phyloP scores from a whole-genome alignment of 2,113 vertebrate genomes.

The Argyrosomus japonicus region DNA sequence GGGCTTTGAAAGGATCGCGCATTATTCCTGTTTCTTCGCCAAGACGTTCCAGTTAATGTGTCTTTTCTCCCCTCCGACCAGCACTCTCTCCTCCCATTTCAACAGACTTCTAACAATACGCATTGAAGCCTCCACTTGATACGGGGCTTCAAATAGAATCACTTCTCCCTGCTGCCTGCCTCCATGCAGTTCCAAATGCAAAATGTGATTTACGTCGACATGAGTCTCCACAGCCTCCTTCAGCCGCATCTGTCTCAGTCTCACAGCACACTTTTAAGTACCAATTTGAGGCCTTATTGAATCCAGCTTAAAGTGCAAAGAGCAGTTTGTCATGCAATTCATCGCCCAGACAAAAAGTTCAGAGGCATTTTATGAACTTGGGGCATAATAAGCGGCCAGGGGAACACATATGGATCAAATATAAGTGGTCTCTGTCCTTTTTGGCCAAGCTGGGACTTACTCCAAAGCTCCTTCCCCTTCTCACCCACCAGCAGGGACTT shows the following conservation, averaged over 20 bases:
- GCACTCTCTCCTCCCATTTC: slow-evolving; percentile 58
- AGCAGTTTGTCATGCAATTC: slow-evolving; percentile 76
- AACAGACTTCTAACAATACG: slow-evolving; percentile 64
- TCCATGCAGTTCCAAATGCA: slow-evolving; percentile 57
- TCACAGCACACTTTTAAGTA: slow-evolving; percentile 70
- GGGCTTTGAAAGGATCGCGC: background rate
- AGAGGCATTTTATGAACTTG: slow-evolving; percentile 62
- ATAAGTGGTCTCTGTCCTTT: slow-evolving; percentile 44
- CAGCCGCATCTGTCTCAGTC: slow-evolving; percentile 69
- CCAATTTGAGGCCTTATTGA: slow-evolving; percentile 78
- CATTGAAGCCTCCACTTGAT: slow-evolving; percentile 58
- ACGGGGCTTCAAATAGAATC: slow-evolving; percentile 68
- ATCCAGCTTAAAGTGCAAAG: slow-evolving; percentile 69
- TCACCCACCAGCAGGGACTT: slow-evolving; percentile 45
- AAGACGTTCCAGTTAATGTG: slow-evolving; percentile 41
- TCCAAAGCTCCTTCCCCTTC: slow-evolving; percentile 31
- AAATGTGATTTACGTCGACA: slow-evolving; percentile 69
- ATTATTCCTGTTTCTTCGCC: slow-evolving; percentile 19
- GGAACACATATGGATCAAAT: slow-evolving; percentile 49
- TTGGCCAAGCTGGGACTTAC: slow-evolving; percentile 48
- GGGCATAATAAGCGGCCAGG: slow-evolving; percentile 41
- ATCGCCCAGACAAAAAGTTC: slow-evolving; percentile 67
- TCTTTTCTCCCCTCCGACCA: slow-evolving; percentile 52
- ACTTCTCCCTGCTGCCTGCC: slow-evolving; percentile 54
- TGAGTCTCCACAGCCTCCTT: slow-evolving; percentile 64